Evolutionary conservation across 2,888 invertebrate genomes (phyloP).

Genomic region (Liopterus haemorrhoidalis): DNA sequence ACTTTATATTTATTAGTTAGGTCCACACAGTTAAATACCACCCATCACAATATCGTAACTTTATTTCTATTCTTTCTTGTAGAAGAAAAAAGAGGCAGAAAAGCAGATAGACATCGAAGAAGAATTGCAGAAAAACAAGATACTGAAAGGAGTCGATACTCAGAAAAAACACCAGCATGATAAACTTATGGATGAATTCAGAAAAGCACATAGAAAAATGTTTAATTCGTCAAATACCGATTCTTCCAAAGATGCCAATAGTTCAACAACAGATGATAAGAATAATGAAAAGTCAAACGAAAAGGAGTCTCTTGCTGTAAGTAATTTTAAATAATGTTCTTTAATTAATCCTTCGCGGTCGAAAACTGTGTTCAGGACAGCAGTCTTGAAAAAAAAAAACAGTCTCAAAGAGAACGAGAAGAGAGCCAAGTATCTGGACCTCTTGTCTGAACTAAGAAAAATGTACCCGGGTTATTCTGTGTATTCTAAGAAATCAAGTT

Average conservation of each 20-base stretch:
- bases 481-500: too few species aligned
- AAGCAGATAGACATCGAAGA: conserved; percentile 42
- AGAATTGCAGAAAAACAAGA: conserved; percentile 43
- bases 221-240: too few species aligned
- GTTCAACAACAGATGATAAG: conserved; percentile 6
- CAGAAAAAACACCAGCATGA: conserved; percentile 65
- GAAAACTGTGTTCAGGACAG: neutral
- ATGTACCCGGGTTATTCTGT: too few species aligned
- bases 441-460: too few species aligned
- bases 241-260: conserved; percentile 26
- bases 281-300: conserved; percentile 7
- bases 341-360: too few species aligned
- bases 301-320: conserved; percentile 6
- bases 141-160: conserved; percentile 49
- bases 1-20: too few species aligned
- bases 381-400: too few species aligned
- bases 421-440: too few species aligned
- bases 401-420: too few species aligned
- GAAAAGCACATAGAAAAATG: conserved; percentile 82
- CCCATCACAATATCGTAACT: too few species aligned
- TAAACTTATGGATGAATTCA: conserved; percentile 84
- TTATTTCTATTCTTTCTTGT: too few species aligned
- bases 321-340: neutral
- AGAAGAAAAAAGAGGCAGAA: conserved; percentile 37
- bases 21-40: too few species aligned